Conservation (phyloP, 2,888 invertebrate genomes). For the Cheilosia soror region DNA sequence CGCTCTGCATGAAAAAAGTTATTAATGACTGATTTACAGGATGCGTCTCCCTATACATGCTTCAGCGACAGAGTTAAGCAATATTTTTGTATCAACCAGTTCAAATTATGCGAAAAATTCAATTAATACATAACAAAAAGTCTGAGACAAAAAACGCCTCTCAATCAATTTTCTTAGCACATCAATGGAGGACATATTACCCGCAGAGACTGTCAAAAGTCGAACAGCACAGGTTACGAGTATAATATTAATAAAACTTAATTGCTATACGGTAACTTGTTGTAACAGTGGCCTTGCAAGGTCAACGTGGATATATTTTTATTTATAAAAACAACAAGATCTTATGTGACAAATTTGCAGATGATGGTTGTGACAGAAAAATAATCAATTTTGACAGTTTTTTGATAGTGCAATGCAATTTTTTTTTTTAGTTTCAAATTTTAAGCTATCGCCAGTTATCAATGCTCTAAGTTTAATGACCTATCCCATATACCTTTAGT, state of each 20-base stretch:
- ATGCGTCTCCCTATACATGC: not conserved
- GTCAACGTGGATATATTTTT: not conserved
- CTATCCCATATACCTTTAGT: not conserved
- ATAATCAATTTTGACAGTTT: not conserved
- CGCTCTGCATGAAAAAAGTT: not conserved
- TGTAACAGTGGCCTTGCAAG: not conserved
- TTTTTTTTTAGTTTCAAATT: not conserved
- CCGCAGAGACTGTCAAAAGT: not conserved
- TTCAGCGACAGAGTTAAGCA: not conserved
- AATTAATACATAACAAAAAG: not conserved
- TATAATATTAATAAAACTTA: not conserved
- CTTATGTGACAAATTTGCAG: not conserved
- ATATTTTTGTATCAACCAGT: not conserved
- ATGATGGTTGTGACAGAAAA: not conserved
- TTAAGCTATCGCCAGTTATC: not conserved
- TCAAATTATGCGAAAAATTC: not conserved
- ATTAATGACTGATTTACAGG: slow-evolving; percentile 14
- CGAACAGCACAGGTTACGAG: not conserved
- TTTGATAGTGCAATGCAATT: not conserved
- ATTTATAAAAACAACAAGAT: not conserved
- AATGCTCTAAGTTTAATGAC: not conserved
- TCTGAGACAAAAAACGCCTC: not conserved
- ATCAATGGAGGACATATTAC: not conserved
- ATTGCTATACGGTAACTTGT: not conserved
- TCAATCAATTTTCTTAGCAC: not conserved